These are phyloP conservation scores for Pseudococcus viburni DNA, from an alignment of 2,888 invertebrate genomes.

Conservation along the genomic window DNA sequence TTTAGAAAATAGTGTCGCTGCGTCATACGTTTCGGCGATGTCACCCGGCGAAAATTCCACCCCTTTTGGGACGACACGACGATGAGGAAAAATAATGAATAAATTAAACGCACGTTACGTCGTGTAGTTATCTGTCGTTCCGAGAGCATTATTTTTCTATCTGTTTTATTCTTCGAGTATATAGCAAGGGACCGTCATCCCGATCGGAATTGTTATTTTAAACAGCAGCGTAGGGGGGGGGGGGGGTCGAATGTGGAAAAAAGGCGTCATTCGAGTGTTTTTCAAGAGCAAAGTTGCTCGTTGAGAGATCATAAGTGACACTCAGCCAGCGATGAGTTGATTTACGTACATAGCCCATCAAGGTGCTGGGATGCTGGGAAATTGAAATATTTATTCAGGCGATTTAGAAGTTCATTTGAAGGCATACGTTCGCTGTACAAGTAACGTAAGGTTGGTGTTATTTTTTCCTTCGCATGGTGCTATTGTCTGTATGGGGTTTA, in stretches of 20 bases:
- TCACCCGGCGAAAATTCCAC: background rate
- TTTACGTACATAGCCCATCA: background rate
- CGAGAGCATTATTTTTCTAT: background rate
- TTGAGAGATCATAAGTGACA: background rate
- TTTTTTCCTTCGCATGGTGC: background rate
- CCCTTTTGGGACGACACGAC: background rate
- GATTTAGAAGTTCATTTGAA: background rate
- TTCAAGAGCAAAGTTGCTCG: background rate
- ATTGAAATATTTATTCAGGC: background rate
- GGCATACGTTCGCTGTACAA: background rate
- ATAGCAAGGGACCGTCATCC: background rate
- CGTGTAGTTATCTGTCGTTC: background rate
- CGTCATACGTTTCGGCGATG: background rate
- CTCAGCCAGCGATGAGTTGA: background rate
- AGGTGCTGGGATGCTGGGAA: background rate
- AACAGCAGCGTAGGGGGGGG: no score
- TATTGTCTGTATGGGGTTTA: background rate
- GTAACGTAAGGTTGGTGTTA: background rate
- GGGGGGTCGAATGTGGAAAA: no score
- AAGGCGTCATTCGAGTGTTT: slow-evolving; percentile 2
- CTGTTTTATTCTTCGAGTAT: background rate
- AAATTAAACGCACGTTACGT: background rate
- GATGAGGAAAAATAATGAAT: background rate
- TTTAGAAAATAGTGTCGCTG: slow-evolving; percentile 38
- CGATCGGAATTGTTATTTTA: background rate